Conservation (phyloP, 2,888 invertebrate genomes). For the Bedellia somnulentella region DNA sequence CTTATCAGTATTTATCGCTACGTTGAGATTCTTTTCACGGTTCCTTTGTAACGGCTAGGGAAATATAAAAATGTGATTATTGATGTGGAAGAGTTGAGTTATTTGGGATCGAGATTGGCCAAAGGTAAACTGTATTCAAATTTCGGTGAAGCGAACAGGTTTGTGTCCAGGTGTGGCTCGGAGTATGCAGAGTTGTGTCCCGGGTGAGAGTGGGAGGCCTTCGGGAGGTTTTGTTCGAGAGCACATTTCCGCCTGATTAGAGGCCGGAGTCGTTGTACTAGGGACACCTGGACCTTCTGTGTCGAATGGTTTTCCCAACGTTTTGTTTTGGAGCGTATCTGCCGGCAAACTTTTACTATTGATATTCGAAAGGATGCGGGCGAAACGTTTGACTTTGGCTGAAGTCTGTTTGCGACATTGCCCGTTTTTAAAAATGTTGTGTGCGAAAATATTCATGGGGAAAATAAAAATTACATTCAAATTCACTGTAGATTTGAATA, state of each 20-base stretch:
- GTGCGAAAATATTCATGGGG: not conserved
- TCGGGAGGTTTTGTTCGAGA: constrained; percentile 26
- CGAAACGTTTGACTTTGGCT: constrained; percentile 18
- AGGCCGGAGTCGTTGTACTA: constrained; percentile 27
- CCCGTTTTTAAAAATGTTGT: no score
- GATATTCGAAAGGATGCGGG: constrained; percentile 31
- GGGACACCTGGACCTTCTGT: constrained; percentile 46
- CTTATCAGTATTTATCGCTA: constrained; percentile 13
- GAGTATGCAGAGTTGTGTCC: constrained; percentile 1
- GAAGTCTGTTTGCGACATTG: constrained; percentile 15
- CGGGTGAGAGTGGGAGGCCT: constrained; percentile 7
- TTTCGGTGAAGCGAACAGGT: constrained; percentile 20
- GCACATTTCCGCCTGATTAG: constrained; percentile 56
- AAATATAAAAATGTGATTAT: no score
- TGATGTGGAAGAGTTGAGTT: constrained; percentile 15
- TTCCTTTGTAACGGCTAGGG: not conserved
- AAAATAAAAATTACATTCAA: no score
- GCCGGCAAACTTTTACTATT: constrained; percentile 37
- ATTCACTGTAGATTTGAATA: no score
- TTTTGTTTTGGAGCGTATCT: constrained; percentile 35
- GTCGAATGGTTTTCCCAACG: constrained; percentile 32
- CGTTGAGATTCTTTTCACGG: constrained; percentile 4
- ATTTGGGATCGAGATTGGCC: constrained; percentile 26
- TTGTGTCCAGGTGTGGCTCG: constrained; percentile 4
- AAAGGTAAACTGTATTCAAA: constrained; percentile 28